phyloP scores from a whole-genome alignment of 2,113 vertebrate genomes.

The Ochotona curzoniae region DNA sequence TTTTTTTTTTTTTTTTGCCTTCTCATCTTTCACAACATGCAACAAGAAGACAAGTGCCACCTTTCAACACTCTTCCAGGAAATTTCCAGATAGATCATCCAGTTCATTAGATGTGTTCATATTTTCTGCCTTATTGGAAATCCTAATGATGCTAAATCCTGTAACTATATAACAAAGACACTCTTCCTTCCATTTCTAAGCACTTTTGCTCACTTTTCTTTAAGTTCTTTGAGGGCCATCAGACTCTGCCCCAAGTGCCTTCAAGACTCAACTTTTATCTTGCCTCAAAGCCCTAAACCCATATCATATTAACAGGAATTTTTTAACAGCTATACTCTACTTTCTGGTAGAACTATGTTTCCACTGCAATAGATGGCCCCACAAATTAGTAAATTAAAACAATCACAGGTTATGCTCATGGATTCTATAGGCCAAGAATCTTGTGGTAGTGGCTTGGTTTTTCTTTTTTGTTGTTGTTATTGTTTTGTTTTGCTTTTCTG shows the following conservation, averaged over 20 bases:
- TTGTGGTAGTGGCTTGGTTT: too few species aligned
- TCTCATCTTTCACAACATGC: conserved; percentile 28
- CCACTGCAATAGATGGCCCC: too few species aligned
- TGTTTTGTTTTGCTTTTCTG: too few species aligned
- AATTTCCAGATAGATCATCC: conserved; percentile 8
- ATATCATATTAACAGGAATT: too few species aligned
- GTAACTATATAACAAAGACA: not conserved
- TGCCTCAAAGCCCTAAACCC: too few species aligned
- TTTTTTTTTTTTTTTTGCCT: conserved; percentile 27
- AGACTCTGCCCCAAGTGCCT: not conserved
- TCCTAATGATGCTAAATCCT: not conserved
- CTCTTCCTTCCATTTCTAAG: not conserved
- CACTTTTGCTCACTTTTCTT: not conserved
- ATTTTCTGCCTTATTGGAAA: not conserved
- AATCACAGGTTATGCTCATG: too few species aligned
- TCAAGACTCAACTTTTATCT: not conserved
- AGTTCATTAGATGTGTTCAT: conserved; percentile 22
- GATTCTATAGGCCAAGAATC: too few species aligned
- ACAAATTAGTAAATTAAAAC: too few species aligned
- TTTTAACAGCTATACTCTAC: too few species aligned
- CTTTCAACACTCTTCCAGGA: not conserved
- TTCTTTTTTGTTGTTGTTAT: too few species aligned
- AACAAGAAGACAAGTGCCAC: not conserved
- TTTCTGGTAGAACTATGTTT: too few species aligned
- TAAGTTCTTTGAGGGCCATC: not conserved